Base-by-base conservation (phyloP, 37 sponge, comb jelly and placozoan species). In the Haliclona indistincta region DNA sequence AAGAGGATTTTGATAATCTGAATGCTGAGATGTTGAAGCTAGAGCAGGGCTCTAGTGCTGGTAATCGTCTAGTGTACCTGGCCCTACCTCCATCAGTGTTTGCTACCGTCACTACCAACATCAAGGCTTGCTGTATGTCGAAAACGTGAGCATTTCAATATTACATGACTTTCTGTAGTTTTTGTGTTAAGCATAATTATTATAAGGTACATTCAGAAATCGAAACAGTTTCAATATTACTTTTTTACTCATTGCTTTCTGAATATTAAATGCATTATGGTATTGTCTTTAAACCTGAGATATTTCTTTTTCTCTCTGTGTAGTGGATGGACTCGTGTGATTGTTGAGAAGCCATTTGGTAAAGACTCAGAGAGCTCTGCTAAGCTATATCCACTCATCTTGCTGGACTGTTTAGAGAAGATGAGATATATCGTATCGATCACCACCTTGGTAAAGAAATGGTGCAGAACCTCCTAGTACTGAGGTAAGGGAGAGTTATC, bases 381-480 rank as follows among this genome's bases (percentile, higher is more conserved):
- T 29, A 73, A 81, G 47, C 88, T 98, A 42, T n/a, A n/a, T 90
- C 95, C 51, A 39, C 40, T 23, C 96, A 95, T 64, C 73, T 98
- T 1, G 62, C 90, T 65, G 80, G 86, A 1, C 84, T 98, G 23
- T 98, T 98, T 76, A 86, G 34, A 49, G 99, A 98, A 63, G 88
- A 95, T 29, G 99, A 95, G 70, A 92, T 98, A 41, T 98, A 98
- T 54, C 87, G 99, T 34, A 98, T 98, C 53, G 99, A 98, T 61
- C 99, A 98, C 84, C 95, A 98, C 81, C 91, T 98, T 36, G 99
- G 99, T 39, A 98, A 98, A 54, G 99, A 98, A 69, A 98, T 98
- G 99, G 99, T 98, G 19, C 99, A 96, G 68, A 98, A 95, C 74
- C 87, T 98, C 2, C 54, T 98, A 80, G 84, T 98, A 29, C 84